Base-by-base conservation (phyloP, 1,140 invertebrate genomes). In the Ceratina calcarata region DNA sequence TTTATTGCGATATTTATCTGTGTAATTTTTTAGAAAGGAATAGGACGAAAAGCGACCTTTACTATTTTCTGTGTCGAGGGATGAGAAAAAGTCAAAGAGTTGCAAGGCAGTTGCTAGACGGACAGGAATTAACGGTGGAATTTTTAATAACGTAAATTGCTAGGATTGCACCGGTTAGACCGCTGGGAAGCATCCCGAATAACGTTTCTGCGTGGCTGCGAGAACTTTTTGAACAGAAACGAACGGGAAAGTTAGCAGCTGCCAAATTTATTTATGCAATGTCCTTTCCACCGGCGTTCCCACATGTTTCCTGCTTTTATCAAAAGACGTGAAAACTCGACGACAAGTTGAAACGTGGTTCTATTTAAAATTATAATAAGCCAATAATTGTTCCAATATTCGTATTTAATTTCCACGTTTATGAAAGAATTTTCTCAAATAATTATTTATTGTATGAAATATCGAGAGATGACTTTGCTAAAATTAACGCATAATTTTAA, bases 71-170 rank as follows among this genome's bases (percentile, higher is more conserved):
- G 27, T 32, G 27, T 55, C 53, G 49, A 18, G n/a, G 18, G 6
- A n/a, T 32, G 53, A 64, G 12, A 62, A 16, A 62, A 62, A 27
- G 4, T 0, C 32, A 8, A 10, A 1, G 32, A 3, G 8, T 55
- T 24, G 37, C 37, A 71, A 32, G 24, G 13, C 53, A 3, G n/a
- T 70, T 65, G 32, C 61, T 64, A 12, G 24, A 15, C 49, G 64
- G 66, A 20, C 64, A 71, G 61, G 61, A 88, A 88, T 87, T 86
- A 88, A 83, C 79, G 71, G 45, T 77, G 80, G 82, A 89, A 89
- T 86, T 89, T 88, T 89, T 90, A 89, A 88, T 89, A 89, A 89
- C 84, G 79, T 73, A 62, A 75, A 80, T 83, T 71, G 55, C 77
- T 24, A 61, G 81, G 16, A 70, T 74, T 45, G 55, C 51, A n/a